Base-by-base conservation (phyloP, 2,797 vertebrate species). In the Distichodus sexfasciatus region DNA sequence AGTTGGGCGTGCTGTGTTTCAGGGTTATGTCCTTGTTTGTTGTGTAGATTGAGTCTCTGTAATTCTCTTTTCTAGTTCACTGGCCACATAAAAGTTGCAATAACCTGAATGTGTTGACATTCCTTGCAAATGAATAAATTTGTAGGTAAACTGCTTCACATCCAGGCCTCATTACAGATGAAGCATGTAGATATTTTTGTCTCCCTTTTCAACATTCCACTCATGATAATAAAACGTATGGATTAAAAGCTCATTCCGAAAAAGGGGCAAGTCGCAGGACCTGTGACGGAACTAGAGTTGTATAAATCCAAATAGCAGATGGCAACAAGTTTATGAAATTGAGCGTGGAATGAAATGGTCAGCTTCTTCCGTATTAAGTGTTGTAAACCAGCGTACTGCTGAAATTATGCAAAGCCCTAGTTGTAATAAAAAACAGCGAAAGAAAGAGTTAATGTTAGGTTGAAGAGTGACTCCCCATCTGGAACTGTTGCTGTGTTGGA, bases 121-220 rank as follows among this genome's bases (percentile, higher is more conserved):
- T 47, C 71, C 85, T 87, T 86, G 78, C 86, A 87, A 87, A 88
- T 84, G 7, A 77, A 86, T 87, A 86, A 78, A 86, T 84, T 82
- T 82, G 63, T 77, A 74, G 66, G 70, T 72, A 74, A 79, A 83
- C 78, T 71, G 80, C 79, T 82, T 75, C 41, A 74, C 68, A 73
- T 74, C 71, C 61, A 36, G 67, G 73, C 78, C 80, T 76, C 74
- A 51, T 75, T 74, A 58, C 62, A 71, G n/a, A n/a, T n/a, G n/a
- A n/a, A n/a, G n/a, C n/a, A n/a, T n/a, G n/a, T n/a, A n/a, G n/a
- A n/a, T n/a, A n/a, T n/a, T 76, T 79, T 84, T 81, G 74, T 75
- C 43, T 82, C 59, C 17, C 40, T 24, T 40, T 48, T 59, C 82
- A 85, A 47, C 71, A 65, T 85, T 86, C 78, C 72, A 65, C 74